Conservation (phyloP, 2,113 vertebrate genomes). For the Zosterops hypoxanthus region DNA sequence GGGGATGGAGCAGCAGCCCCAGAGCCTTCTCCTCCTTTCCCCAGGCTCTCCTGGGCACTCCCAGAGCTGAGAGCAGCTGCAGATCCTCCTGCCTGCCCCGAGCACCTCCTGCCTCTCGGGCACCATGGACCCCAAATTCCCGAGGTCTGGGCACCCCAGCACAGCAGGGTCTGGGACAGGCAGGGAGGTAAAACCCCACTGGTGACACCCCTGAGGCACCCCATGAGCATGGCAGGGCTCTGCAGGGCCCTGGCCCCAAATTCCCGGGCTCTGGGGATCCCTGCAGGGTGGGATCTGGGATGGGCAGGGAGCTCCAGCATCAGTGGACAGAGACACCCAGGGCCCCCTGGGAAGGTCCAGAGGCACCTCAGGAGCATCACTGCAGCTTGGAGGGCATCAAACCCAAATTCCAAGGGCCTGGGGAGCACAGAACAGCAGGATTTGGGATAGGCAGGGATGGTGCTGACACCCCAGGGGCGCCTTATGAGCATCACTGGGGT, state of each 20-base stretch:
- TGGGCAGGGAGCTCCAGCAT: background rate
- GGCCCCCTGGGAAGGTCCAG: background rate
- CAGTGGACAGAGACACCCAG: background rate
- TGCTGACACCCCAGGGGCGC: background rate
- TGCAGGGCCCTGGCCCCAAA: background rate
- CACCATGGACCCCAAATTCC: background rate
- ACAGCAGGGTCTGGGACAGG: too few species aligned
- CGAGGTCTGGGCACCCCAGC: too few species aligned
- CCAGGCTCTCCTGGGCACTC: background rate
- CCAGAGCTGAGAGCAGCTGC: background rate
- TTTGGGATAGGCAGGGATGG: accelerated
- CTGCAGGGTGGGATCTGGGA: too few species aligned
- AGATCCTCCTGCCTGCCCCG: background rate
- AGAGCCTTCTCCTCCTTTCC: background rate
- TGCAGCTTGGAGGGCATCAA: background rate
- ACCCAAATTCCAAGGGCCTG: background rate
- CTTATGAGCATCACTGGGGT: accelerated
- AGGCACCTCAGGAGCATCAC: accelerated
- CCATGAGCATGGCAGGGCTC: too few species aligned
- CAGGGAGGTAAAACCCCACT: too few species aligned
- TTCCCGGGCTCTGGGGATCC: background rate
- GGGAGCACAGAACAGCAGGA: accelerated
- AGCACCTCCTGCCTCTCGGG: background rate
- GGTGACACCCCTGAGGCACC: too few species aligned
- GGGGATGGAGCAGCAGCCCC: background rate